Base-by-base conservation (phyloP, 2,797 vertebrate genomes). In the Fistularia tabacaria region DNA sequence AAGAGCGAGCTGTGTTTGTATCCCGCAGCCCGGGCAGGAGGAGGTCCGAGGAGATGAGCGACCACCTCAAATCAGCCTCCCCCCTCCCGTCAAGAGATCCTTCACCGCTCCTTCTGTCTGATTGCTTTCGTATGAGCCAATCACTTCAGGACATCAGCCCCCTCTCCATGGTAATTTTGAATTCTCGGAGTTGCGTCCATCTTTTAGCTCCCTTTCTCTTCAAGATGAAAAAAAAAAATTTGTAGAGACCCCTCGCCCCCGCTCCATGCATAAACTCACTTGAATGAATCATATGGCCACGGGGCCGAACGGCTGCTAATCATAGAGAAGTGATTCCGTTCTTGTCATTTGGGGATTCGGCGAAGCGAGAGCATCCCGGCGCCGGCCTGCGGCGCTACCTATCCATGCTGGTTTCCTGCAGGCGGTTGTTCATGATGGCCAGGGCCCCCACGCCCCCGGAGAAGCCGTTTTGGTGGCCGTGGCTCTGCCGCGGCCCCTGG, bases 401-500 rank as follows among this genome's bases (percentile, higher is more conserved):
- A 51, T 92, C 92, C 15, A 86, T 86, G 51, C 90, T 92, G 49
- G 91, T 93, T 76, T 93, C 92, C 73, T 91, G 91, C 37, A 92
- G 82, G 25, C 92, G 87, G 56, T 92, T 93, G 74, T 92, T 92
- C 92, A 93, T 93, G 37, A 93, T 87, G 36, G 87, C 92, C 46
- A 92, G 76, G 13, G 92, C 91, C 0, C 92, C 92, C 10, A 92
- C 89, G 0, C 91, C 91, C 0, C 81, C 89, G 3, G 89, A 90
- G 76, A 93, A 92, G 46, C 90, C 90, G 5, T 91, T 92, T 40
- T 89, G 88, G 39, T 88, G 89, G 7, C 66, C 46, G 8, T 88
- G 82, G 69, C 90, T 90, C 56, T 89, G 91, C 45, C 88, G 83
- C 0, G 89, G 88, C 43, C 88, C 90, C 59, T 90, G 89, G n/a